Conservation (phyloP, 2,888 invertebrate genomes). For the Tromatobia lineatoria region DNA sequence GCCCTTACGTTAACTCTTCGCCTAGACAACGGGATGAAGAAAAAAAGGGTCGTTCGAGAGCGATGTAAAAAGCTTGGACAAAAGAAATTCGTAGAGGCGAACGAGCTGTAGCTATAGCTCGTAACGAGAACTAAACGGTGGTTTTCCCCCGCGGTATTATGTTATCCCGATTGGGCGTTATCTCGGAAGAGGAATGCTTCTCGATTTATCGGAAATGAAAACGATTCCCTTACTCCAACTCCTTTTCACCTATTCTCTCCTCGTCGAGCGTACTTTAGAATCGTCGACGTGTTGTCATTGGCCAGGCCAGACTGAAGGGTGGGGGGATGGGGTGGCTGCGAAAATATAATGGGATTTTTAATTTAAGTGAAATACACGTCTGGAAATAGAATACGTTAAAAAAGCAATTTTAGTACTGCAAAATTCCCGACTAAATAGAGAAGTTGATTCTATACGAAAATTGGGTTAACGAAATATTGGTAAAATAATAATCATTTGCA, state of each 20-base stretch:
- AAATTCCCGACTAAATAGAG: too few species aligned
- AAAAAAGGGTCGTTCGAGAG: neutral
- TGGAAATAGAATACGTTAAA: slow-evolving; percentile 11
- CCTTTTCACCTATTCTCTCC: slow-evolving; percentile 32
- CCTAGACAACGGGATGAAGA: neutral
- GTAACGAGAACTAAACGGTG: slow-evolving; percentile 45
- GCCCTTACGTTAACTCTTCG: neutral
- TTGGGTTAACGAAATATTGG: too few species aligned
- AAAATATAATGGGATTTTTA: slow-evolving; percentile 57
- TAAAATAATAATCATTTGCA: too few species aligned
- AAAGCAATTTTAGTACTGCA: too few species aligned
- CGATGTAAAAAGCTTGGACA: slow-evolving; percentile 27
- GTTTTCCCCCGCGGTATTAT: slow-evolving; percentile 31
- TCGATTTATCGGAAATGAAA: slow-evolving; percentile 57
- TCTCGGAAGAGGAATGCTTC: slow-evolving; percentile 48
- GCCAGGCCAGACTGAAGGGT: slow-evolving; percentile 3
- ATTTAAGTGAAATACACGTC: slow-evolving; percentile 44
- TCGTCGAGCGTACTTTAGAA: slow-evolving; percentile 47
- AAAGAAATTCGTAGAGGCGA: slow-evolving; percentile 11
- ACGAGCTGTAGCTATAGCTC: slow-evolving; percentile 8
- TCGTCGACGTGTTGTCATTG: slow-evolving; percentile 50
- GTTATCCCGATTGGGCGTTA: slow-evolving; percentile 41
- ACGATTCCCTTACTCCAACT: slow-evolving; percentile 46
- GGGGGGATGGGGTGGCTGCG: slow-evolving; percentile 5
- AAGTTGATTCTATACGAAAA: too few species aligned